phyloP scores from a whole-genome alignment of 2,113 vertebrate genomes.

The Zosterops hypoxanthus region DNA sequence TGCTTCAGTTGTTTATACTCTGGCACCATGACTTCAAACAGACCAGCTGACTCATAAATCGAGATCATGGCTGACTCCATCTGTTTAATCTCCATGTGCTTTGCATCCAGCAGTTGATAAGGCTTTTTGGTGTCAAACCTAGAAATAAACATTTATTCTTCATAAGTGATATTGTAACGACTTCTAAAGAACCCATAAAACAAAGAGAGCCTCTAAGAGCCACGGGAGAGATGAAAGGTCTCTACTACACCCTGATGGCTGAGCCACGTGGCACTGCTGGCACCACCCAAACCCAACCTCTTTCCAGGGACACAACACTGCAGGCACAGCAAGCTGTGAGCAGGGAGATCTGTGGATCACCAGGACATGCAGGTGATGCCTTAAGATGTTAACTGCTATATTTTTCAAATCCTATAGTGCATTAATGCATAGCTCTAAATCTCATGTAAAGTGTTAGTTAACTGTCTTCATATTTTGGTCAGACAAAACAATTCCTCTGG shows the following conservation, averaged over 20 bases:
- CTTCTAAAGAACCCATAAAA: neutral
- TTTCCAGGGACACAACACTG: neutral
- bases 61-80: conserved; percentile 85
- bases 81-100: conserved; percentile 82
- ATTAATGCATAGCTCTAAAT: neutral
- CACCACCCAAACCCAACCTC: neutral
- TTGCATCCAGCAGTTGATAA: conserved; percentile 80
- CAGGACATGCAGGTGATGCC: neutral
- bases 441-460: neutral
- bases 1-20: conserved; percentile 89
- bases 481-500: neutral
- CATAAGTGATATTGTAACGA: neutral
- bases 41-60: conserved; percentile 81
- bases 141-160: conserved; percentile 30
- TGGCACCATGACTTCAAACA: conserved; percentile 90
- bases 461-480: neutral
- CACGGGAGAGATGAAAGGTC: neutral
- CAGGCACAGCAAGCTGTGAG: neutral
- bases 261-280: neutral
- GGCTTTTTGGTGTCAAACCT: conserved; percentile 85
- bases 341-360: neutral
- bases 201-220: neutral
- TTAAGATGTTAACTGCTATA: neutral
- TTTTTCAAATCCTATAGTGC: neutral
- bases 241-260: neutral